phyloP scores from a whole-genome alignment of 1,140 invertebrate genomes.

The Oncopeltus fasciatus region DNA sequence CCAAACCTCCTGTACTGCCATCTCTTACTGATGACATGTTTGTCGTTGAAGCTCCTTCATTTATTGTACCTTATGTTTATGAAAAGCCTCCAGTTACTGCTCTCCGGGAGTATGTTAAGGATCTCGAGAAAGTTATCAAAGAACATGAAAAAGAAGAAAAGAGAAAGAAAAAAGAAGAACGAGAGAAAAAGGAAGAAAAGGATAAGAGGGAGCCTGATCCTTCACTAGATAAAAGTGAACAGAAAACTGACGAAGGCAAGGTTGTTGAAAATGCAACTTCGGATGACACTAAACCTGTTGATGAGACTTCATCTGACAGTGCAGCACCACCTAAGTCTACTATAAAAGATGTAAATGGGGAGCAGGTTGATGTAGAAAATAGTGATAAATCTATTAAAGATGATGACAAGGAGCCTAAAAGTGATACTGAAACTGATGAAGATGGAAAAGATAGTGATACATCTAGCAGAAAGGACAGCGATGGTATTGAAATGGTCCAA shows the following conservation, averaged over 20 bases:
- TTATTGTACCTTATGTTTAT: conserved; percentile 85
- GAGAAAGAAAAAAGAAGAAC: conserved; percentile 27
- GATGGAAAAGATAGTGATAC: conserved; percentile 16
- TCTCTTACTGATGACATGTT: conserved; percentile 78
- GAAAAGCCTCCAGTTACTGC: conserved; percentile 68
- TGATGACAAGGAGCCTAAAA: conserved; percentile 8
- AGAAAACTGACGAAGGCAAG: conserved; percentile 26
- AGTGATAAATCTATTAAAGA: conserved; percentile 3
- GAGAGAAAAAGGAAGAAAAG: conserved; percentile 27
- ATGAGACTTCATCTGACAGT: conserved; percentile 23
- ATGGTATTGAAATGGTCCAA: conserved; percentile 16
- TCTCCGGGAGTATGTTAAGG: conserved; percentile 57
- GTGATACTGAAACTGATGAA: conserved; percentile 16
- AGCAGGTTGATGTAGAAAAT: neutral
- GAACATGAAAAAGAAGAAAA: conserved; percentile 33
- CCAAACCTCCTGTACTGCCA: conserved; percentile 44
- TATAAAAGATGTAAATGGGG: neutral
- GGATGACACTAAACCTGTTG: conserved; percentile 32
- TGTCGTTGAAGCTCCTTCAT: conserved; percentile 77
- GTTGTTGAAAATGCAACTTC: conserved; percentile 27
- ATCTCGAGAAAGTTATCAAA: conserved; percentile 45
- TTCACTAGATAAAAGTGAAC: conserved; percentile 23
- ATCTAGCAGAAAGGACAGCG: conserved; percentile 18
- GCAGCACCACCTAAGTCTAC: neutral
- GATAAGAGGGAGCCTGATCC: conserved; percentile 24